Base-by-base conservation (phyloP, 2,797 vertebrate genomes). In the Buphagus erythrorhynchus region DNA sequence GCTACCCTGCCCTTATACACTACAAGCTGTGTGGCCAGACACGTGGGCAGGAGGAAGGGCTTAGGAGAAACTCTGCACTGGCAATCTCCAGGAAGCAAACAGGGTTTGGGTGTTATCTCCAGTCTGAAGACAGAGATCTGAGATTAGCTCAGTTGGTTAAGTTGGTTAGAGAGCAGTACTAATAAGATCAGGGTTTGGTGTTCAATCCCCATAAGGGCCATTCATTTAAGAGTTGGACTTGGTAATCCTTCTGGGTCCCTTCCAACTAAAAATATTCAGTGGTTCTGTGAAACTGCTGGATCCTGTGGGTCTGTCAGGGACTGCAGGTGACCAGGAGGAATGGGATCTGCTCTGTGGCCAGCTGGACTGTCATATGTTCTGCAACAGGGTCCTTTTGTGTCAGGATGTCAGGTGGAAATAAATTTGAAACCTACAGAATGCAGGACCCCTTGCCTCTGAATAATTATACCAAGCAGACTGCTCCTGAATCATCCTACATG, bases 311-410 rank as follows among this genome's bases (percentile, higher is more conserved):
- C 21, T 69, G 22, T 49, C n/a, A 75, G 33, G 20, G 33, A 13
- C 22, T 78, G 26, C 51, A 48, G 26, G 18, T 59, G 54, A 40
- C 29, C 25, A 62, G 49, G 45, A 86, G 21, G 35, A 86, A n/a
- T 6, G 13, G 57, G 4, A 14, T 54, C 2, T 0, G 15, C 11
- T 52, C 20, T 62, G 11, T 1, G 1, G 21, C 36, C 1, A 1
- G 24, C 26, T 31, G 21, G 14, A 22, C 35, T 29, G 19, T 25
- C 1, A 0, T 18, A 22, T 63, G 5, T 31, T 67, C 76, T 86
- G 43, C 45, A 78, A 5, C 7, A 36, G 20, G 13, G 13, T 66
- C 45, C 29, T 66, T 62, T 40, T 33, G 25, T 43, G 31, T 66
- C 26, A 71, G 29, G 17, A 35, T 51, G 48, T 46, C 46, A 16